These are phyloP conservation scores for Notocelia uddmanniana DNA, from an alignment of 2,888 invertebrate species.

Conservation along the genomic window DNA sequence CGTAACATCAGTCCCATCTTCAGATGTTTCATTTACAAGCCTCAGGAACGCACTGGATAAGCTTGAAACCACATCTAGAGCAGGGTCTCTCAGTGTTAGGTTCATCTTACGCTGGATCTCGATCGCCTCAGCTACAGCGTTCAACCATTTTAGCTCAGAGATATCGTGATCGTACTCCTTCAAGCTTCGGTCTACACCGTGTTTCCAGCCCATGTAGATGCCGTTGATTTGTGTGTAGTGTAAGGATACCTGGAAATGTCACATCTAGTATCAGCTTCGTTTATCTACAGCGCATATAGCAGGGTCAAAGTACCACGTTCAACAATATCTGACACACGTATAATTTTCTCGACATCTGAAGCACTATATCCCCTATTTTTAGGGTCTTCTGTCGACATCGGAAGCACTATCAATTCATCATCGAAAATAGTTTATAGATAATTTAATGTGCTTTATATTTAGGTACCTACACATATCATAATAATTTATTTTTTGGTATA, in stretches of 20 bases:
- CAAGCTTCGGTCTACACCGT: conserved; percentile 88
- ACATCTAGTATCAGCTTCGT: background rate
- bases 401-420: too few relatives aligned
- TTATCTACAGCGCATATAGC: background rate
- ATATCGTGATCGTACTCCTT: conserved; percentile 86
- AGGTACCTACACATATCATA: too few relatives aligned
- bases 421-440: too few relatives aligned
- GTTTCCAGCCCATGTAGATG: conserved; percentile 90
- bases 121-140: conserved; percentile 90
- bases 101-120: conserved; percentile 87
- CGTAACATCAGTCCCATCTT: conserved; percentile 64
- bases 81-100: conserved; percentile 70
- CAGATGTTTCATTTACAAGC: conserved; percentile 80
- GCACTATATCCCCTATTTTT: too few relatives aligned
- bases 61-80: conserved; percentile 66
- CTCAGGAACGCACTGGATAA: conserved; percentile 88
- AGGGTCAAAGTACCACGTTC: too few relatives aligned
- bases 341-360: too few relatives aligned
- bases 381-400: too few relatives aligned
- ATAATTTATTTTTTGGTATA: too few relatives aligned
- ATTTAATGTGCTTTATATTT: too few relatives aligned
- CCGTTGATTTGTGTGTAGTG: conserved; percentile 93
- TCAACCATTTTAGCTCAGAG: conserved; percentile 90
- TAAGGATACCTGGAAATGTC: conserved; percentile 86
- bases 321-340: too few relatives aligned